Evolutionary conservation across 2,113 vertebrate species (phyloP).

Genomic region (Steatornis caripensis): DNA sequence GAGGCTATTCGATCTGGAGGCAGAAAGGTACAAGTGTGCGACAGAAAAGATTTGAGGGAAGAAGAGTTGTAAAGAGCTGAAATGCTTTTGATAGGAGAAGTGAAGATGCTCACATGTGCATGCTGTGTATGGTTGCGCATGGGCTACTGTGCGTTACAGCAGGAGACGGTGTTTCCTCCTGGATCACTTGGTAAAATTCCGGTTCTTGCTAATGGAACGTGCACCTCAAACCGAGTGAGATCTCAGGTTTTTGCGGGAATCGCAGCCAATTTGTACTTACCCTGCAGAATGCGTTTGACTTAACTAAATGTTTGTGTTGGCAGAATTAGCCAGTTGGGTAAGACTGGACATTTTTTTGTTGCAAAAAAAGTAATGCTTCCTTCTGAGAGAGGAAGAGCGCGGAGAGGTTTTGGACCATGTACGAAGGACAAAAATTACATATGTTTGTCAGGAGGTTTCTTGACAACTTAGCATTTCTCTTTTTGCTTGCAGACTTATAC

Average conservation of each 20-base stretch:
- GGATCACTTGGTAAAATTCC: rapidly evolving
- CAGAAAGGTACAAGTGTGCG: neutral
- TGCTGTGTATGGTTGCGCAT: rapidly evolving
- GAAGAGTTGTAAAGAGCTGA: neutral
- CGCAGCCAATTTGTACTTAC: neutral
- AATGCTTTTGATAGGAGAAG: neutral
- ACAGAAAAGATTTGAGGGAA: neutral
- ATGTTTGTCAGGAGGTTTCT: neutral
- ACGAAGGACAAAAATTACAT: neutral
- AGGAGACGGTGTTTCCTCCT: neutral
- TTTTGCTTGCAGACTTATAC: neutral
- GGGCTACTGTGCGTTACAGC: neutral
- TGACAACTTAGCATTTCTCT: rapidly evolving
- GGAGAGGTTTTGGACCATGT: neutral
- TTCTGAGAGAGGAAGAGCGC: neutral
- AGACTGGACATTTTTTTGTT: neutral
- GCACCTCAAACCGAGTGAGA: neutral
- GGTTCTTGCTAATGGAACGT: neutral
- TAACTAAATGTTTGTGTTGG: neutral
- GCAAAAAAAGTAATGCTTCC: neutral
- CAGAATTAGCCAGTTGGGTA: neutral
- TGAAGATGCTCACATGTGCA: neutral
- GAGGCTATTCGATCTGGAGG: neutral
- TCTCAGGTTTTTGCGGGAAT: neutral
- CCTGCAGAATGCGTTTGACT: neutral